These are phyloP conservation scores for Myripristis jacobus DNA, from an alignment of 2,797 vertebrate genomes.

Conservation along the genomic window DNA sequence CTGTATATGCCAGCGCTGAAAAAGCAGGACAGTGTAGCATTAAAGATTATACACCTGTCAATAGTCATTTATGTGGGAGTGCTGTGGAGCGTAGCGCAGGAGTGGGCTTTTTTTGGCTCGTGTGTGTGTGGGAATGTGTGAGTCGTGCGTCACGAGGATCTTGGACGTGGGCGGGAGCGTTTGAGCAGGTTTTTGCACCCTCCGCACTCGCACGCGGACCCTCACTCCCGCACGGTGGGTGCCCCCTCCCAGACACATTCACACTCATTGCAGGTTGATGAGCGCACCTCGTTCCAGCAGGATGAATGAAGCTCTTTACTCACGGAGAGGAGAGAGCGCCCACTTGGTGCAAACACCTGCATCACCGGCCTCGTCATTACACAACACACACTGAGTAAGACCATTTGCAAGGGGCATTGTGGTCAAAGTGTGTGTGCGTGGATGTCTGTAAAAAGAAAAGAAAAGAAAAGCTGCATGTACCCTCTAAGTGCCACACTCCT, in stretches of 20 bases:
- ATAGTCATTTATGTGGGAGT: slow-evolving; percentile 39
- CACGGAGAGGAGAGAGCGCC: slow-evolving; percentile 58
- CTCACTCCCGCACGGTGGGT: not conserved
- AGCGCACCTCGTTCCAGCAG: slow-evolving; percentile 19
- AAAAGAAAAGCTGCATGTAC: not conserved
- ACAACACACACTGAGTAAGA: slow-evolving; percentile 58
- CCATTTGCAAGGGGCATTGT: slow-evolving; percentile 58
- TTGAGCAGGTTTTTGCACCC: not conserved
- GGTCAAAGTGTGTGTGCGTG: slow-evolving; percentile 50
- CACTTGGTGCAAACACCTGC: slow-evolving; percentile 56
- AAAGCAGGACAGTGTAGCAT: slow-evolving; percentile 17
- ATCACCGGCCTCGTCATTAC: slow-evolving; percentile 64
- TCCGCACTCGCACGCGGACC: slow-evolving; percentile 7
- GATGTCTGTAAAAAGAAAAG: slow-evolving; percentile 28
- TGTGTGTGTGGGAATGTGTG: slow-evolving; percentile 13
- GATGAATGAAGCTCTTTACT: slow-evolving; percentile 66
- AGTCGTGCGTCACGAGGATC: not conserved
- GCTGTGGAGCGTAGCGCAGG: not conserved
- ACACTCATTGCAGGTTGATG: slow-evolving; percentile 12
- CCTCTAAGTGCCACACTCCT: slow-evolving; percentile 7
- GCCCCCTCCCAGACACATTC: not conserved
- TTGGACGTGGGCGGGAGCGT: slow-evolving; percentile 1
- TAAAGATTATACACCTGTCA: slow-evolving; percentile 47
- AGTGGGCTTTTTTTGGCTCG: slow-evolving; percentile 10
- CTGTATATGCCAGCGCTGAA: slow-evolving; percentile 35